Evolutionary conservation across 2,888 invertebrate genomes (phyloP), one percentile per base, ranked within the genome.

Genomic region (Tortrix viridana): DNA sequence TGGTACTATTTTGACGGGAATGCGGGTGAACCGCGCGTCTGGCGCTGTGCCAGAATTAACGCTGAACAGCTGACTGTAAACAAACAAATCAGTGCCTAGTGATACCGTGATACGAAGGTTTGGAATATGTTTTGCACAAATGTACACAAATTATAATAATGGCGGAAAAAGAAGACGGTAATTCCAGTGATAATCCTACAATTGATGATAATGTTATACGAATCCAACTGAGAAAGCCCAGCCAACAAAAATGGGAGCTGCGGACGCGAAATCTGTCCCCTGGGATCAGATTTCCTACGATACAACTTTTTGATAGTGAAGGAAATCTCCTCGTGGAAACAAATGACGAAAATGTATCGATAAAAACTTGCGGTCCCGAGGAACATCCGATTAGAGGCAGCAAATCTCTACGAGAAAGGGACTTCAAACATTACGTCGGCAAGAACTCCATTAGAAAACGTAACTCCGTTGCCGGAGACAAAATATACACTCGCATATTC

Each of bases 291-390:
- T 89, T 94, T 71, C 94, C 94, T 37, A 92, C 92, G 63, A 93
- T 95, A 79, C 94, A 94, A 81, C 92, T 95, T 69, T 94, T 93
- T 79, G 93, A 94, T 84, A 92, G 93, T 75, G 94, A 93, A 71
- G 94, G 94, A 69, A 92, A 93, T 81, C 86, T 94, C 57, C 86
- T 94, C 69, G 89, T 94, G 26, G 93, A 94, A 84, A 93, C 94
- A 69, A 93, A 93, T 72, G 93, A 94, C 73, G 92, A 93, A 71
- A 93, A 93, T 67, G 79, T 88, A 74, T 91, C 88, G 67, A 92
- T 84, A 77, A 93, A 88, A 74, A 92, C 92, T 74, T 82, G 83
- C 9, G 86, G 88, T 70, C 83, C 78, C 68, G 78, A 85, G 48
- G 84, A 85, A 55, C 67, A 71, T 48, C 54, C 71, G 44, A 67